Conservation (phyloP, 2,113 vertebrate species). For the Odontesthes bonariensis region DNA sequence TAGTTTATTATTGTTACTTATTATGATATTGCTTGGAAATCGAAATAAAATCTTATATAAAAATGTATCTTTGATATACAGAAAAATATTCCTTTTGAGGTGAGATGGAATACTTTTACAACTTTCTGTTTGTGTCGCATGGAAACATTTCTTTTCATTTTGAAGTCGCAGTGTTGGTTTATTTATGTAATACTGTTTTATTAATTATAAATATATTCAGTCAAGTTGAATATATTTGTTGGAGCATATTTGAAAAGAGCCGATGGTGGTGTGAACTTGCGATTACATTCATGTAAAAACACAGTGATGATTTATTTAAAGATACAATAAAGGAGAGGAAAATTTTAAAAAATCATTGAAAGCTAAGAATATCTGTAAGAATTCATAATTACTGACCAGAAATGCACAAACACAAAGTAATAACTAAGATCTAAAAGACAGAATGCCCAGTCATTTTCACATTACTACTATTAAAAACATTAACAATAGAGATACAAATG, state of each 20-base stretch:
- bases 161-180: neutral
- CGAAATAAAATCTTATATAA: neutral
- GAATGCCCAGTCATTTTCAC: neutral
- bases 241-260: neutral
- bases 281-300: neutral
- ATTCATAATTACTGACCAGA: neutral
- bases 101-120: no score
- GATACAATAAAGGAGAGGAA: neutral
- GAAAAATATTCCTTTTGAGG: neutral
- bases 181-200: conserved; percentile 4
- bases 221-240: neutral
- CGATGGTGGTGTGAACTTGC: neutral
- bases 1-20: no score
- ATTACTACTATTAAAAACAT: neutral
- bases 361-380: neutral
- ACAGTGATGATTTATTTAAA: neutral
- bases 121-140: neutral
- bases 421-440: neutral
- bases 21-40: no score
- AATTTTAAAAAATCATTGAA: neutral
- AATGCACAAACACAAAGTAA: neutral
- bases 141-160: neutral
- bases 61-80: neutral
- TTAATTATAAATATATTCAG: neutral
- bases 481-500: neutral